Conservation (phyloP, 2,888 invertebrate genomes). For the Epistrophe grossulariae region DNA sequence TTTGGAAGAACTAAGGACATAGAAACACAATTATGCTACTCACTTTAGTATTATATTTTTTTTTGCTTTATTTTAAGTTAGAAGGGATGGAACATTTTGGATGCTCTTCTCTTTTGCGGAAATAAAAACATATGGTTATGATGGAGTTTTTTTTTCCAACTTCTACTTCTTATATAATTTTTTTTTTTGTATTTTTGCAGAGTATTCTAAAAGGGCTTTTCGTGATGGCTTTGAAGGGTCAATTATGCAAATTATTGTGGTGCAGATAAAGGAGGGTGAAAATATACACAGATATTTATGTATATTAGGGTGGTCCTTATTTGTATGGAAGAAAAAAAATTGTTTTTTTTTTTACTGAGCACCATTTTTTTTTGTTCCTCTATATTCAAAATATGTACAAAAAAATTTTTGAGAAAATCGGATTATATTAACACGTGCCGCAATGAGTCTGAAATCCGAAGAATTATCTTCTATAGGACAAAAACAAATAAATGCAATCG, state of each 20-base stretch:
- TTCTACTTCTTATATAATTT: background rate
- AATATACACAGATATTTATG: background rate
- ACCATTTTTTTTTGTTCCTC: too few species aligned
- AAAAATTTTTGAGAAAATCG: too few species aligned
- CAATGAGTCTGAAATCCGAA: too few species aligned
- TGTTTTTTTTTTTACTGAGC: too few species aligned
- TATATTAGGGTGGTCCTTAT: too few species aligned
- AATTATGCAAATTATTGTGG: slow-evolving; percentile 70
- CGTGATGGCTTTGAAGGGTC: slow-evolving; percentile 69
- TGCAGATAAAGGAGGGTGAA: slow-evolving; percentile 5
- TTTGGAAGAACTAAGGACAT: slow-evolving; percentile 36
- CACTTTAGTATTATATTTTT: slow-evolving; percentile 41
- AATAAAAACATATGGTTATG: slow-evolving; percentile 65
- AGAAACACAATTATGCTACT: slow-evolving; percentile 68
- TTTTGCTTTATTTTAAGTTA: background rate
- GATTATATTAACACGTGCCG: too few species aligned
- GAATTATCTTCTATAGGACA: too few species aligned
- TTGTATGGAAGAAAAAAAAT: too few species aligned
- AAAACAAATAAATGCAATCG: too few species aligned
- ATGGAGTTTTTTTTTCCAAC: slow-evolving; percentile 46
- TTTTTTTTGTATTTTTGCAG: background rate
- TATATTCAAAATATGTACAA: too few species aligned
- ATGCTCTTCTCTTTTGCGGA: slow-evolving; percentile 30
- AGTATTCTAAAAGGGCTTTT: slow-evolving; percentile 9
- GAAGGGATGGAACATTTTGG: slow-evolving; percentile 27